Evolutionary conservation across 2,888 invertebrate species (phyloP).

Genomic region (Sphaeridia pumilis): DNA sequence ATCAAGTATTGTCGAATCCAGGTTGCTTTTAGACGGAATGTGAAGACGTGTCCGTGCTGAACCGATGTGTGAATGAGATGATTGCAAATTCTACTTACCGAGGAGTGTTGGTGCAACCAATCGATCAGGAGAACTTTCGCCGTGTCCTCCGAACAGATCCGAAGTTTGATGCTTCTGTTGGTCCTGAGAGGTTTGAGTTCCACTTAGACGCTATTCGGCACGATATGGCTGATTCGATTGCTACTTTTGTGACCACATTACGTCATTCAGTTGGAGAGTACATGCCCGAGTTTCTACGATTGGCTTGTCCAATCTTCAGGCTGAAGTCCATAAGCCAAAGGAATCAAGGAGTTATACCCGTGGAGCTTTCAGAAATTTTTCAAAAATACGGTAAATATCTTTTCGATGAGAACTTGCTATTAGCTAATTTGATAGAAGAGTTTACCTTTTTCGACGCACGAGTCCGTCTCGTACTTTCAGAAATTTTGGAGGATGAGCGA

Average conservation of each 20-base stretch:
- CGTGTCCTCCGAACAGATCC: too few species aligned
- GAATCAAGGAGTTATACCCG: background rate
- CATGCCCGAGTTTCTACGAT: background rate
- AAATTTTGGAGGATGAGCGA: background rate
- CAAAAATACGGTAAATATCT: background rate
- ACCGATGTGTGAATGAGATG: background rate
- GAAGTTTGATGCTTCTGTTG: too few species aligned
- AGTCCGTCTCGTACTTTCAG: too few species aligned
- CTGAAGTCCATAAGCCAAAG: background rate
- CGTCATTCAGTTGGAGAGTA: background rate
- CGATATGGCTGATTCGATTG: background rate
- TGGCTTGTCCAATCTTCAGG: background rate
- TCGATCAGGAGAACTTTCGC: background rate
- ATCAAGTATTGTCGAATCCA: too few species aligned
- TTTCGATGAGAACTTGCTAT: background rate
- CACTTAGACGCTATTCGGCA: background rate
- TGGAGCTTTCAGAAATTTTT: background rate
- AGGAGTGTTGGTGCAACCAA: background rate
- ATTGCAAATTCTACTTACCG: background rate
- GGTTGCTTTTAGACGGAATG: too few species aligned
- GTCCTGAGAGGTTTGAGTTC: background rate
- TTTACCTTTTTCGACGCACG: background rate
- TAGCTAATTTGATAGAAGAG: background rate
- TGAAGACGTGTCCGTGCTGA: too few species aligned
- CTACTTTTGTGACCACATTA: background rate